Conservation (phyloP, 2,888 invertebrate species). For the Tromatobia lineatoria region DNA sequence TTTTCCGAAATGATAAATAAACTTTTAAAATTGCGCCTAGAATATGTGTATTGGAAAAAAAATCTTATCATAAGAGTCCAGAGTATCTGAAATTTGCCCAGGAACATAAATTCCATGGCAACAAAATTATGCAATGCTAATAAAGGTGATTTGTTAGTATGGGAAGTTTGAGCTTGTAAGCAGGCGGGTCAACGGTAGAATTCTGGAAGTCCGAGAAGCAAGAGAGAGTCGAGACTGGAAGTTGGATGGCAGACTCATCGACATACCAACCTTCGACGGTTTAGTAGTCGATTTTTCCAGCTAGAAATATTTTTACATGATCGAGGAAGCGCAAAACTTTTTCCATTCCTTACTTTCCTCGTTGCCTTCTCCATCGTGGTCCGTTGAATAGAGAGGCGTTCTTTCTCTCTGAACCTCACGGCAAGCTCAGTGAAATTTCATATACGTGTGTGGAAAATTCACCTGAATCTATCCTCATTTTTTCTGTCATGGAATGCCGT, state of each 20-base stretch:
- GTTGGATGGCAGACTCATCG: slow-evolving; percentile 46
- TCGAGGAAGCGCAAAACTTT: slow-evolving; percentile 43
- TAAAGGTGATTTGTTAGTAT: slow-evolving; percentile 65
- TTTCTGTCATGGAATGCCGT: not conserved
- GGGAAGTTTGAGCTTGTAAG: slow-evolving; percentile 44
- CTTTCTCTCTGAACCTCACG: too few species aligned
- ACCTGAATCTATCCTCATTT: slow-evolving; percentile 19
- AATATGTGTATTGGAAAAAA: not conserved
- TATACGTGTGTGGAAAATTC: not conserved
- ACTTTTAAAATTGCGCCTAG: not conserved
- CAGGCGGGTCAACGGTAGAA: slow-evolving; percentile 35
- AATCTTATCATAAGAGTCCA: not conserved
- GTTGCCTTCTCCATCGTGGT: not conserved
- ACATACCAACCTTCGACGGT: slow-evolving; percentile 25
- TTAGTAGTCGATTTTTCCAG: slow-evolving; percentile 53
- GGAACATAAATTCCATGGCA: slow-evolving; percentile 50
- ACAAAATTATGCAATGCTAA: slow-evolving; percentile 61
- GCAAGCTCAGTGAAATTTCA: not conserved
- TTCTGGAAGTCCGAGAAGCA: slow-evolving; percentile 37
- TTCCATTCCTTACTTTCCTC: slow-evolving; percentile 52
- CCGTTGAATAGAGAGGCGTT: not conserved
- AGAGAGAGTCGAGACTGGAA: not conserved
- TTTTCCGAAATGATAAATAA: too few species aligned
- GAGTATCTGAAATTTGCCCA: slow-evolving; percentile 52
- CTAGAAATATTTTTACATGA: slow-evolving; percentile 32